Evolutionary conservation across 1,140 invertebrate species (phyloP), one percentile per base, ranked within the genome.

Genomic region (Plutomurus gul): DNA sequence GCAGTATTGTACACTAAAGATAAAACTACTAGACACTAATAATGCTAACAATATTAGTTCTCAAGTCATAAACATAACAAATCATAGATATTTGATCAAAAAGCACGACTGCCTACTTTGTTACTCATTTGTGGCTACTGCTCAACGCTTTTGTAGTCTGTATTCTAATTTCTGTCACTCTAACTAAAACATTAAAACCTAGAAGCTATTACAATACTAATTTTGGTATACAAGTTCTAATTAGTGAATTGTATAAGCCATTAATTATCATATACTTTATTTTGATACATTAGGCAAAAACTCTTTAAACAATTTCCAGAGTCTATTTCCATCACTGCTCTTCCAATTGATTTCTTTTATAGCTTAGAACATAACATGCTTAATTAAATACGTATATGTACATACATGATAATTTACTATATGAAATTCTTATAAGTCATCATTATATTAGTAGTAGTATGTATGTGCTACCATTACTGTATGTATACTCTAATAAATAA

Each of bases 1-100:
- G 8, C 56, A 65, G 56, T 33, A 65, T 65, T 65, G 56, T 65
- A 65, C 56, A 65, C 27, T 33, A 6, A 65, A 65, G 56, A n/a
- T 30, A 65, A 25, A 33, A 36, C 56, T 65, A 65, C 56, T 13
- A 36, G 25, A 65, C n/a, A 33, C 56, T 65, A 18, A 65, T 30
- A 65, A 65, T 65, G 39, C 56, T 65, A 33, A 30, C 30, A 25
- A 27, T 30, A 65, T 65, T 65, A 65, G 36, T 65, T 30, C 56
- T 65, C 56, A 65, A 65, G 25, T 65, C 22, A 65, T 65, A 65
- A 65, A 65, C 56, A 65, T 65, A 65, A 65, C 56, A 65, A 65
- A 65, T 65, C 25, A 65, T 65, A 65, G 56, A 65, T 65, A 65
- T 65, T 65, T 65, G 56, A 65, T 65, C 56, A 25, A 65, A n/a